Evolutionary conservation across 2,797 vertebrate genomes (phyloP).

Genomic region (Enteromius anoplus): DNA sequence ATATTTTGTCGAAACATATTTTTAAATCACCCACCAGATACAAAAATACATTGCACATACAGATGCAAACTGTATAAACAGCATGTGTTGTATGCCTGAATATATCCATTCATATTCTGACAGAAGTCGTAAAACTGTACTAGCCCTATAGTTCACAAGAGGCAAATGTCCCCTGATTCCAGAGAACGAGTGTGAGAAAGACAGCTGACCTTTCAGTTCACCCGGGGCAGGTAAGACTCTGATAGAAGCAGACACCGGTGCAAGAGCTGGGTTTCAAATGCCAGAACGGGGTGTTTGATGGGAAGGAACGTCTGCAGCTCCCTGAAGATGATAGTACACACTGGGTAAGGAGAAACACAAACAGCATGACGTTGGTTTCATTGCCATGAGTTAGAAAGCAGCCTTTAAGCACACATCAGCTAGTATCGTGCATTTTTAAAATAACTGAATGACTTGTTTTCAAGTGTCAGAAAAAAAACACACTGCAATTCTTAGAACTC

Average conservation of each 20-base stretch:
- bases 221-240: constrained; percentile 34
- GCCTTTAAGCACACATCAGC: background rate
- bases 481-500: background rate
- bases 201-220: constrained; percentile 53
- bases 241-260: constrained; percentile 26
- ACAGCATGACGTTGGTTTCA: background rate
- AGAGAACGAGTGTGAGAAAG: constrained; percentile 31
- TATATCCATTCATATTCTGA: constrained; percentile 11
- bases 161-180: constrained; percentile 30
- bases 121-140: constrained; percentile 10
- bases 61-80: background rate
- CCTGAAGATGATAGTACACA: constrained; percentile 9
- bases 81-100: background rate
- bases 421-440: background rate
- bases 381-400: background rate
- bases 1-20: background rate
- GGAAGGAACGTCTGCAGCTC: constrained; percentile 16
- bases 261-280: constrained; percentile 30
- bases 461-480: background rate
- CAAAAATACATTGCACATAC: background rate
- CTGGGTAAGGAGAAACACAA: constrained; percentile 4
- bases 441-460: background rate
- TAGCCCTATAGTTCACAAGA: constrained; percentile 29
- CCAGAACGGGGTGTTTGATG: constrained; percentile 21
- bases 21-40: background rate